Evolutionary conservation across 1,140 invertebrate species (phyloP), one percentile per base, ranked within the genome.

Genomic region (Palaemon carinicauda): DNA sequence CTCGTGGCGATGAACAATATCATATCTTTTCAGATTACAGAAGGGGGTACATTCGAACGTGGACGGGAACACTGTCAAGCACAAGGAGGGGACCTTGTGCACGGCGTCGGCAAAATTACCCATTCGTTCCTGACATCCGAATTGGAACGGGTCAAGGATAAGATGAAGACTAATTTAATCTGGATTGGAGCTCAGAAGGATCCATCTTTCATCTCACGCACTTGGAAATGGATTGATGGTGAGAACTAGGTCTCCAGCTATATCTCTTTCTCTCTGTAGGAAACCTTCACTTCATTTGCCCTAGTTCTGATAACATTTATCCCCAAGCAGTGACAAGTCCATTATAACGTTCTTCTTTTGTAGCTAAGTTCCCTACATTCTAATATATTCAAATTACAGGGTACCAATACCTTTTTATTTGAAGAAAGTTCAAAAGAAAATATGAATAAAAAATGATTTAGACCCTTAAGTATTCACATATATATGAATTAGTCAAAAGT

Each of bases 101-200:
- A 97, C 89, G 94, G 93, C 4, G 94, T 94, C 91, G 95, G 94
- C 50, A 92, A 95, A 27, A 94, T 95, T 0, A 93, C 93, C 3
- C 93, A 93, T 86, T 97, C 96, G 90, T 93, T 97, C 52, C 92
- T 95, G 65, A 94, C 95, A 80, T 87, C 88, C 5, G 96, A 97
- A 91, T 92, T 98, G 69, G 96, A 97, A 89, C 92, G 96, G 78
- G 92, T 95, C 24, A 97, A 96, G 90, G 92, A 94, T 0, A 94
- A 94, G 71, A 90, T 97, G 14, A 96, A 96, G 91, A 96, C 96
- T 0, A 96, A 97, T 90, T 92, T 98, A 31, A 95, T 98, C 0
- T 98, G 97, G 97, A 96, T 98, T 53, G 97, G 97, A 1, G 96
- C 96, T 0, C 95, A 96, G 90, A 96, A 96, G 90, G 97, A 97